Evolutionary conservation across 2,113 vertebrate genomes (phyloP).

Genomic region (Albula goreensis): DNA sequence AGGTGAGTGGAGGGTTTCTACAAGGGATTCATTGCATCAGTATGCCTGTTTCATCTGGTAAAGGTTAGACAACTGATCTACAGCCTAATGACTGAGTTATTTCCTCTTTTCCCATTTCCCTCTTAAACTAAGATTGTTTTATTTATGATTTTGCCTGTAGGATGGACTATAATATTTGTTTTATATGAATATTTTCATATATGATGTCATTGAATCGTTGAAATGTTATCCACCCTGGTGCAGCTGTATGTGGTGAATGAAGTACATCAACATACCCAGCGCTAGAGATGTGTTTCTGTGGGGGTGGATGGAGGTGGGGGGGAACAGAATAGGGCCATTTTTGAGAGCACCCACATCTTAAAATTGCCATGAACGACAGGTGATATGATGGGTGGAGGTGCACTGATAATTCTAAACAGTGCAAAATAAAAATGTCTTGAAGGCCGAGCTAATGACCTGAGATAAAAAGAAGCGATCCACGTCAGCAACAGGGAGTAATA

Average conservation of each 20-base stretch:
- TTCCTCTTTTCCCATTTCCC: too few relatives aligned
- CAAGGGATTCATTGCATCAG: background rate
- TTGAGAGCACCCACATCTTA: background rate
- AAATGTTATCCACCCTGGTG: too few relatives aligned
- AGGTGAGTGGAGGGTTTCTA: conserved; percentile 71
- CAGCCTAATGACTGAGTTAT: too few relatives aligned
- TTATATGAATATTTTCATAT: too few relatives aligned
- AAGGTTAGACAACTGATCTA: background rate
- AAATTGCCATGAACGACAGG: background rate
- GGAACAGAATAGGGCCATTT: background rate
- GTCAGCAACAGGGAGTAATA: background rate
- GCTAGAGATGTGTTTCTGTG: too few relatives aligned
- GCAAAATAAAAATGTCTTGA: conserved; percentile 14
- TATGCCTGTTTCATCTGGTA: conserved; percentile 19
- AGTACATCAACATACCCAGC: too few relatives aligned
- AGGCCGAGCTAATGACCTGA: conserved; percentile 12
- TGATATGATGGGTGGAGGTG: background rate
- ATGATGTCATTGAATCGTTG: too few relatives aligned
- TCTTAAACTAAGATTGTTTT: too few relatives aligned
- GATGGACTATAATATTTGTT: too few relatives aligned
- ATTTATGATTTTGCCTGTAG: too few relatives aligned
- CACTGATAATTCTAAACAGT: background rate
- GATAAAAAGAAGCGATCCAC: background rate
- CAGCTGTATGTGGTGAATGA: too few relatives aligned
- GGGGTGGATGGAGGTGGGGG: background rate